These are phyloP conservation scores for Hermetia illucens DNA, from an alignment of 1,140 invertebrate genomes.

Conservation along the genomic window DNA sequence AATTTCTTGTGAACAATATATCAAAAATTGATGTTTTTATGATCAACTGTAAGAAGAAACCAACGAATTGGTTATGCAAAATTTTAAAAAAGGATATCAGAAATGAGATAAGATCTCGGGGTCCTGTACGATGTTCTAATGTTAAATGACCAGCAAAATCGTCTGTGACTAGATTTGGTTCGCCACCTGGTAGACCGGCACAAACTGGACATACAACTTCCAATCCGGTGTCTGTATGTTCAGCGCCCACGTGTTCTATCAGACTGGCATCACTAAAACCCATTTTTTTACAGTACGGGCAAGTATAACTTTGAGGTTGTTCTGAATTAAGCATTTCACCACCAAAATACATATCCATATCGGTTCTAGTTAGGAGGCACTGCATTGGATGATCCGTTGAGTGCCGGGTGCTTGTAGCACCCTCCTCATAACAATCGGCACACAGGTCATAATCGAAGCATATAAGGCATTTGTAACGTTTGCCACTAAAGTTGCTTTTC, in stretches of 20 bases:
- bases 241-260: slow-evolving; percentile 78
- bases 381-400: slow-evolving; percentile 95
- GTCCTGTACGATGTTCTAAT: slow-evolving; percentile 80
- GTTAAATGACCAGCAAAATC: slow-evolving; percentile 94
- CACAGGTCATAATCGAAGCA: slow-evolving; percentile 99
- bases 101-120: slow-evolving; percentile 76
- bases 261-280: slow-evolving; percentile 85
- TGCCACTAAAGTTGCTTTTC: slow-evolving; percentile 93
- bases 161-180: slow-evolving; percentile 94
- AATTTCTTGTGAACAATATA: slow-evolving; percentile 10
- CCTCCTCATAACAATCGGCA: slow-evolving; percentile 88
- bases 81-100: slow-evolving; percentile 47
- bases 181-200: slow-evolving; percentile 86
- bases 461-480: slow-evolving; percentile 95
- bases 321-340: slow-evolving; percentile 79
- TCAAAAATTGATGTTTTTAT: slow-evolving; percentile 4
- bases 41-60: slow-evolving; percentile 2
- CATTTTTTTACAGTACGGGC: slow-evolving; percentile 92
- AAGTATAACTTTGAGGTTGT: slow-evolving; percentile 89
- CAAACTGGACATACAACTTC: slow-evolving; percentile 87
- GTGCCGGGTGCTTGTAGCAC: slow-evolving; percentile 84
- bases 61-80: slow-evolving; percentile 3
- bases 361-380: slow-evolving; percentile 91
- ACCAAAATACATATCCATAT: slow-evolving; percentile 93
- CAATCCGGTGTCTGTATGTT: slow-evolving; percentile 29